Percentiles rank a stretch among this genome's conserved stretches.
phyloP scores from a whole-genome alignment of 64 coral and sea anemone genomes.

The Catalaphyllia jardinei region DNA sequence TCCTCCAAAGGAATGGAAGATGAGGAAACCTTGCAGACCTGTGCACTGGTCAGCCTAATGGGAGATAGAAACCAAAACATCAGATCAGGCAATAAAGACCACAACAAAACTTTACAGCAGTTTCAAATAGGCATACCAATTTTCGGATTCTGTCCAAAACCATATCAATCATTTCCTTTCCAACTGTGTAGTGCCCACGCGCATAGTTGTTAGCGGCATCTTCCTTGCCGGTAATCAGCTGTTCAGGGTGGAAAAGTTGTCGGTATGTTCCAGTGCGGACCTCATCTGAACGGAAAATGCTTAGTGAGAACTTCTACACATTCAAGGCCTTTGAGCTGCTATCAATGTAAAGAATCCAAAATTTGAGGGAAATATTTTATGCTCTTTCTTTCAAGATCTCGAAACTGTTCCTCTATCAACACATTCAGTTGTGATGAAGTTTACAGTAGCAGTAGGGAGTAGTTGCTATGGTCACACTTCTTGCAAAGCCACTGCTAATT shows the following conservation, averaged over 20 bases:
- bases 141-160: slow-evolving; percentile 1
- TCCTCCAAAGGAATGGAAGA: slow-evolving; percentile 20
- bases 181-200: slow-evolving; percentile 23
- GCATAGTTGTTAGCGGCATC: slow-evolving; percentile 26
- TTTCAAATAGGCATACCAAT: neutral
- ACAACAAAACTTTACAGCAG: neutral
- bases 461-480: neutral
- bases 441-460: neutral
- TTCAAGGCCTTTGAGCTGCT: too few relatives aligned
- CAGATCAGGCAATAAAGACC: neutral
- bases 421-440: neutral
- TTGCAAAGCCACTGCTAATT: too few relatives aligned
- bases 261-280: neutral
- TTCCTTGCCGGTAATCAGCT: slow-evolving; percentile 12
- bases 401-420: too few relatives aligned
- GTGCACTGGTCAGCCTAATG: slow-evolving; percentile 2
- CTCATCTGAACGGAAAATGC: neutral
- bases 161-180: neutral
- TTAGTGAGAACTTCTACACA: neutral
- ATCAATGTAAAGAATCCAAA: too few relatives aligned
- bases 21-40: neutral
- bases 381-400: too few relatives aligned
- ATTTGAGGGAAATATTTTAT: too few relatives aligned
- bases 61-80: neutral
- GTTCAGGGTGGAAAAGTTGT: slow-evolving; percentile 9